These are phyloP conservation scores for Caenorhabditis angaria DNA, from an alignment of 2,888 invertebrate genomes.

Conservation along the genomic window DNA sequence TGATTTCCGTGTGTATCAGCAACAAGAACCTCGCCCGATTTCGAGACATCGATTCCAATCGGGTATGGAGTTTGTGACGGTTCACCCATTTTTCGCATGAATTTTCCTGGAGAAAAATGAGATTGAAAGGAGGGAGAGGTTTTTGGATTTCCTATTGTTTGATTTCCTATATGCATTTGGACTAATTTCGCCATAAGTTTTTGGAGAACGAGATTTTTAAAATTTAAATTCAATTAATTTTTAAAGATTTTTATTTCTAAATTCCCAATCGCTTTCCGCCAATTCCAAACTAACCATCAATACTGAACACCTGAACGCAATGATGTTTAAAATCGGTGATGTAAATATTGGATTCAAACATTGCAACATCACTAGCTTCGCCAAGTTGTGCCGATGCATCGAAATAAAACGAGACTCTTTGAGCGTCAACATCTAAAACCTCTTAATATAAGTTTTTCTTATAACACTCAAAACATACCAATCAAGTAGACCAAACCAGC, in stretches of 20 bases:
- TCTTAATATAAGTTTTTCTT: not conserved
- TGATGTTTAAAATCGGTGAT: constrained; percentile 68
- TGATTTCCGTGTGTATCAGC: constrained; percentile 68
- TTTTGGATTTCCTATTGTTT: too few species aligned
- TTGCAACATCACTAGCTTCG: constrained; percentile 64
- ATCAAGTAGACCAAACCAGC: constrained; percentile 52
- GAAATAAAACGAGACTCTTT: constrained; percentile 52
- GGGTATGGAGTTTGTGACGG: constrained; percentile 67
- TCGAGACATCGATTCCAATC: constrained; percentile 65
- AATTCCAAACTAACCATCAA: constrained; percentile 57
- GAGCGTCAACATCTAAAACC: constrained; percentile 43
- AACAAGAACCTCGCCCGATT: constrained; percentile 62
- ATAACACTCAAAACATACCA: constrained; percentile 5
- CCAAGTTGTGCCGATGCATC: constrained; percentile 56
- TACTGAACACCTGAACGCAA: constrained; percentile 62
- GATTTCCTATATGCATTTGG: too few species aligned
- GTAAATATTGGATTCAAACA: constrained; percentile 62
- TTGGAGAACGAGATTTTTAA: too few species aligned
- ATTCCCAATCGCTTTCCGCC: too few species aligned
- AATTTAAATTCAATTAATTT: too few species aligned
- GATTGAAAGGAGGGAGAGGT: too few species aligned
- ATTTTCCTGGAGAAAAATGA: too few species aligned
- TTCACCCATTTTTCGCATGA: constrained; percentile 65
- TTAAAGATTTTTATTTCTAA: too few species aligned
- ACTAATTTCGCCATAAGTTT: too few species aligned